These are phyloP conservation scores for Caenorhabditis virilis DNA, from an alignment of 2,888 invertebrate genomes.

Conservation along the genomic window DNA sequence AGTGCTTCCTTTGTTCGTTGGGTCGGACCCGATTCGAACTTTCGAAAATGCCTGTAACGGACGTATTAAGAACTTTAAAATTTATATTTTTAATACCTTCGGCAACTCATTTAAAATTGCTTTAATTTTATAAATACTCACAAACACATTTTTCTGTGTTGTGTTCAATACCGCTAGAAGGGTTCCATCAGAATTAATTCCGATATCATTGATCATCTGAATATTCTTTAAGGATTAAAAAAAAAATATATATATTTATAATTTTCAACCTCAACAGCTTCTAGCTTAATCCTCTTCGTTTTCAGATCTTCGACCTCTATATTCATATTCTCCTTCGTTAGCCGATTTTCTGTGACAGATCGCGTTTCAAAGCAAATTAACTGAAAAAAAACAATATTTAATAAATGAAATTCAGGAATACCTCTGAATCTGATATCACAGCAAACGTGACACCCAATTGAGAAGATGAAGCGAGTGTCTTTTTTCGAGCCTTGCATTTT, in stretches of 20 bases:
- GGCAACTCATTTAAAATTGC: constrained; percentile 8
- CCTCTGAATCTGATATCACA: constrained; percentile 10
- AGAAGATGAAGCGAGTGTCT: constrained; percentile 24
- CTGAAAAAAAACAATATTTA: constrained; percentile 17
- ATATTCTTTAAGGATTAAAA: not conserved
- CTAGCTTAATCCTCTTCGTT: constrained; percentile 17
- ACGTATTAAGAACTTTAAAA: not conserved
- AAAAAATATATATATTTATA: not conserved
- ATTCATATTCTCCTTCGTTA: constrained; percentile 40
- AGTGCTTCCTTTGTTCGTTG: constrained; percentile 26
- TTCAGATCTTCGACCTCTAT: constrained; percentile 41
- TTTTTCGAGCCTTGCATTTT: not conserved
- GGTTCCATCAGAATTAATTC: constrained; percentile 46
- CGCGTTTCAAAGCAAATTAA: constrained; percentile 28
- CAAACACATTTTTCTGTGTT: constrained; percentile 45
- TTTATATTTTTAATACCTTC: not conserved
- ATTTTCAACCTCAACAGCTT: constrained; percentile 12
- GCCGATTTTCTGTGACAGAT: constrained; percentile 12
- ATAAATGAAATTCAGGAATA: not conserved
- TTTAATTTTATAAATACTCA: constrained; percentile 47
- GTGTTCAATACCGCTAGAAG: constrained; percentile 47
- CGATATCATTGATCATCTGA: constrained; percentile 29
- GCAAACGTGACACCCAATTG: constrained; percentile 30
- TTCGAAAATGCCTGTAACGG: constrained; percentile 12
- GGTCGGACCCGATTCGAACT: constrained; percentile 41